Base-by-base conservation (phyloP, 1,140 invertebrate species). In the Zaprionus davidi region DNA sequence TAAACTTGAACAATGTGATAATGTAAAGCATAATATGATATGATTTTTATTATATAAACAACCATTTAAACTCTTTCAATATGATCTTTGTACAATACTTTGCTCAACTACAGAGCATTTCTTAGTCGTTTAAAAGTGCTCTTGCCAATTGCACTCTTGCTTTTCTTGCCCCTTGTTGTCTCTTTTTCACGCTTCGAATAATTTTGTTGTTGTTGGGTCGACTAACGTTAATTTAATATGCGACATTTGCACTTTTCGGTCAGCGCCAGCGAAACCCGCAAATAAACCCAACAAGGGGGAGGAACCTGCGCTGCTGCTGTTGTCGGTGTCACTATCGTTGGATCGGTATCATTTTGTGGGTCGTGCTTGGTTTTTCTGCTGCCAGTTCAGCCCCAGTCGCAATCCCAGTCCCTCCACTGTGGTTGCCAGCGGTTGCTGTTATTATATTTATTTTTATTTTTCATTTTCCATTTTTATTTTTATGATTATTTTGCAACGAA, bases 191-290 rank as follows among this genome's bases (percentile, higher is more conserved):
- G 84, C 78, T 76, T 70, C 75, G 46, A 75, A 79, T 88, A 81
- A 81, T 78, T 72, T 70, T 44, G 59, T 44, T 79, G 44, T 58
- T 17, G 22, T 57, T 15, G 72, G 20, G 20, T 34, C 68, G 62
- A 75, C 68, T 76, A 82, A 69, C 85, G 84, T 88, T 87, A 84
- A 87, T 87, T 87, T 87, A 88, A 87, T 88, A 88, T 88, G 84
- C 81, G 71, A 88, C 84, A 84, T 81, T 87, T 88, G 84, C 83
- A 87, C 81, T 87, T 87, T 87, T 87, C 78, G 83, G 71, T 83
- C 68, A 76, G 68, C 64, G 56, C 9, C 60, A 31, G 20, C 53
- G 49, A 34, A 53, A 60, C 46, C 24, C 36, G 26, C 28, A 41
- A 68, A 70, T 55, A 71, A 71, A 56, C 56, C 44, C 24, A 31